phyloP scores from a whole-genome alignment of 2,888 invertebrate species.

The Tetramorium bicarinatum region DNA sequence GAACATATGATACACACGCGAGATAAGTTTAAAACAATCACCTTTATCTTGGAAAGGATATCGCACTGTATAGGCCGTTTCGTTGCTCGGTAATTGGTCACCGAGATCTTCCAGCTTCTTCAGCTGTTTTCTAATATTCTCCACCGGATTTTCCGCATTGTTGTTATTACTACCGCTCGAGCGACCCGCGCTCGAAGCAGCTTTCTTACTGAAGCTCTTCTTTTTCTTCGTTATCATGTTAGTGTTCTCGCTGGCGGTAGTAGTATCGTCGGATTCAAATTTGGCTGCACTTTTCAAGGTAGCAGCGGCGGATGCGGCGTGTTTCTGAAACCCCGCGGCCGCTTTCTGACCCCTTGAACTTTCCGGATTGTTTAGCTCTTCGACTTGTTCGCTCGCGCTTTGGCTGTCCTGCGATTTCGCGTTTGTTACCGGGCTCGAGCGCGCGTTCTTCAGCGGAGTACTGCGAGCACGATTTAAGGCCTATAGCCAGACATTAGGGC shows the following conservation, averaged over 20 bases:
- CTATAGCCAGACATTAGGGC: conserved; percentile 86
- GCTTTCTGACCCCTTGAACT: conserved; percentile 61
- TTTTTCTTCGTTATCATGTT: conserved; percentile 79
- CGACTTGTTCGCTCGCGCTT: conserved; percentile 57
- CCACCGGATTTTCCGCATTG: conserved; percentile 88
- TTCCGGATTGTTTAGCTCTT: conserved; percentile 65
- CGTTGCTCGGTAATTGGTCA: conserved; percentile 93
- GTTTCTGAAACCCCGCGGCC: conserved; percentile 72
- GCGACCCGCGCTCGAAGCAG: conserved; percentile 31
- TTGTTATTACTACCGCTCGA: conserved; percentile 83
- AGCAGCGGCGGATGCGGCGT: conserved; percentile 38
- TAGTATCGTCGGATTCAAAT: conserved; percentile 85
- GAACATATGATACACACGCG: not conserved
- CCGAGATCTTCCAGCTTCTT: conserved; percentile 94
- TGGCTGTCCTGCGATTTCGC: conserved; percentile 77
- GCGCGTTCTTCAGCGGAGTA: conserved; percentile 84
- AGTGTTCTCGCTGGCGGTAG: conserved; percentile 84
- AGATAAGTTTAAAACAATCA: conserved; percentile 77
- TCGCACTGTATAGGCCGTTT: conserved; percentile 91
- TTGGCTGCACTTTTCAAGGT: conserved; percentile 75
- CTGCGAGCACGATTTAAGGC: conserved; percentile 86
- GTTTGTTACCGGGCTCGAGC: conserved; percentile 81
- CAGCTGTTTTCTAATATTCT: conserved; percentile 92
- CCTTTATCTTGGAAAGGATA: conserved; percentile 94
- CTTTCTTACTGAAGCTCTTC: conserved; percentile 80